Evolutionary conservation across 2,113 vertebrate genomes (phyloP).

Genomic region (Lepus timidus): DNA sequence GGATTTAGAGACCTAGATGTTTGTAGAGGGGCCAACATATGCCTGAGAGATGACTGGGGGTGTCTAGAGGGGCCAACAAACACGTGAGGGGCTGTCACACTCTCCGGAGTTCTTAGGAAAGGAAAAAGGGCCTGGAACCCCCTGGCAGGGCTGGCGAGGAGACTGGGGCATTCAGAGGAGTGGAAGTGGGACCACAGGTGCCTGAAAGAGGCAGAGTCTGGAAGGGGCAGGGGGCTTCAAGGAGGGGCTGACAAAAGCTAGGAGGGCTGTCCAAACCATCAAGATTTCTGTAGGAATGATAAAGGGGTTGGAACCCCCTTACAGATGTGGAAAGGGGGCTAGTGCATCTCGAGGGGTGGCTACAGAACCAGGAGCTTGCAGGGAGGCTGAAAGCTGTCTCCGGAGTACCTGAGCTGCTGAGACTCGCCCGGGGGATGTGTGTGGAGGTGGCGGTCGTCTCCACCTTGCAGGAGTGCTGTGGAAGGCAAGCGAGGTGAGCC

Average conservation of each 20-base stretch:
- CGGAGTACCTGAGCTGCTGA: slow-evolving; percentile 54
- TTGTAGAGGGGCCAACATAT: not conserved
- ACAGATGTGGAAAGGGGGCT: slow-evolving; percentile 40
- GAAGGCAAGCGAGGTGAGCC: not conserved
- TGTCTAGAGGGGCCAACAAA: not conserved
- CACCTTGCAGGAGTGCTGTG: slow-evolving; percentile 48
- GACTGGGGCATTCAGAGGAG: not conserved
- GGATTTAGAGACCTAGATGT: slow-evolving; percentile 12
- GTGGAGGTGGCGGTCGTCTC: not conserved
- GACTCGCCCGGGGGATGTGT: slow-evolving; percentile 3
- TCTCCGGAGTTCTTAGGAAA: slow-evolving; percentile 27
- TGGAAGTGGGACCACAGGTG: not conserved
- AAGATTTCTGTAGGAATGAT: slow-evolving; percentile 22
- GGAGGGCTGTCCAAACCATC: not conserved
- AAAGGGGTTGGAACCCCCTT: not conserved
- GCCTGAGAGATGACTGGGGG: not conserved
- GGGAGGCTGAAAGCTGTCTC: slow-evolving; percentile 65
- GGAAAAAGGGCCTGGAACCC: slow-evolving; percentile 35
- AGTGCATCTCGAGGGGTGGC: not conserved
- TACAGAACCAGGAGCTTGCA: slow-evolving; percentile 59
- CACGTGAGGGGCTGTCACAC: not conserved
- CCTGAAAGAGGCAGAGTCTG: slow-evolving; percentile 60
- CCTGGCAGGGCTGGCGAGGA: not conserved
- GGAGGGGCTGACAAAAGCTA: not conserved
- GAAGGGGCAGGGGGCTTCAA: not conserved